A percentile compares a stretch with the other conserved stretches of the same genome.
Evolutionary conservation across 1,140 invertebrate genomes (phyloP).

Genomic region (Zaprionus kolodkinae): DNA sequence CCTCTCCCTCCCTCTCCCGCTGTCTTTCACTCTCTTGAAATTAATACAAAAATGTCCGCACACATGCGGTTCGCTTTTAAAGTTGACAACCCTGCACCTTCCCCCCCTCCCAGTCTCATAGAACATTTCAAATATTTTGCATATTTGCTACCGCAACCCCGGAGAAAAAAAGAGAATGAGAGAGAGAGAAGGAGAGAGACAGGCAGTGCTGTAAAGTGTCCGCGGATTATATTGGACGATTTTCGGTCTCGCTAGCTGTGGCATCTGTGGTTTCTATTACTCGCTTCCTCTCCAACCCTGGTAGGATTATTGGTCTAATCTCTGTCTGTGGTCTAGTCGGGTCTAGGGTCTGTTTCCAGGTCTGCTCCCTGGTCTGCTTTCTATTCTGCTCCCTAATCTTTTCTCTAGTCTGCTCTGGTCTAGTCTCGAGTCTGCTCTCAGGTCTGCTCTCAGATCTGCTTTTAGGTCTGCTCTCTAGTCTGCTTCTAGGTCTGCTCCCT

Average conservation of each 20-base stretch:
- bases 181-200: background rate
- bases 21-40: slow-evolving; percentile 16
- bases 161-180: background rate
- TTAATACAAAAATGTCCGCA: slow-evolving; percentile 50
- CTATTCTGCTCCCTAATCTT: too few species aligned
- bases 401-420: too few species aligned
- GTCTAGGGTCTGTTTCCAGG: too few species aligned
- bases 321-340: background rate
- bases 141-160: slow-evolving; percentile 52
- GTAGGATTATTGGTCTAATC: background rate
- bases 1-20: background rate
- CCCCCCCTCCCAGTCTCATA: background rate
- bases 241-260: slow-evolving; percentile 31
- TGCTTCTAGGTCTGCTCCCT: too few species aligned
- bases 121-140: slow-evolving; percentile 44
- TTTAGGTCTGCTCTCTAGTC: too few species aligned
- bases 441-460: too few species aligned
- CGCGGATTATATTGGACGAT: slow-evolving; percentile 63
- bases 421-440: too few species aligned
- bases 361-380: too few species aligned
- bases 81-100: background rate
- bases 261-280: background rate
- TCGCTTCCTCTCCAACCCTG: background rate
- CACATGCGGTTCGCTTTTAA: slow-evolving; percentile 38
- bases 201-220: slow-evolving; percentile 26